Percentiles rank a stretch among this genome's conserved stretches.
These are phyloP conservation scores for Microcaecilia unicolor DNA, from an alignment of 2,797 vertebrate species.

Conservation along the genomic window DNA sequence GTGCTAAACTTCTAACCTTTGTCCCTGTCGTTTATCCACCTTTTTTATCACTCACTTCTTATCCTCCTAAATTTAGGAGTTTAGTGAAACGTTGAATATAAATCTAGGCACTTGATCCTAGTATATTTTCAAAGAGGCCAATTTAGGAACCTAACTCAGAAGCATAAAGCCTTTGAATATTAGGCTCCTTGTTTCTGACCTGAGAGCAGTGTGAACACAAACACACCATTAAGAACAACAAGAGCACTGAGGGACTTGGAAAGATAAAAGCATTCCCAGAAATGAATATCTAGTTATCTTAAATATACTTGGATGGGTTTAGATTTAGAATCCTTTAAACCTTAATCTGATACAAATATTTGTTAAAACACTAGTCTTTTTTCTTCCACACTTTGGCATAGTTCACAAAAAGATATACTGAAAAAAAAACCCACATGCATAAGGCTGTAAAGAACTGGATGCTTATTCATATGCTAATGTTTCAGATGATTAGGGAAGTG, in stretches of 20 bases:
- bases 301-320: neutral
- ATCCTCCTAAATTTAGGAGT: too few species aligned
- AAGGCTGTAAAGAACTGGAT: neutral
- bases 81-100: too few species aligned
- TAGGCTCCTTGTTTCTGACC: too few species aligned
- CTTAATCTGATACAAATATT: neutral
- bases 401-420: neutral
- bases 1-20: too few species aligned
- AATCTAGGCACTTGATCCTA: too few species aligned
- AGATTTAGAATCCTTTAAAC: neutral
- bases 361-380: too few species aligned
- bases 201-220: conserved; percentile 2
- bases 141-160: too few species aligned
- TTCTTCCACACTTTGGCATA: neutral
- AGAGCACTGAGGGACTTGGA: neutral
- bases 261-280: neutral
- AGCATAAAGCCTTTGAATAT: too few species aligned
- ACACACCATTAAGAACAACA: conserved; percentile 9
- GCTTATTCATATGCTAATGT: neutral
- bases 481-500: neutral
- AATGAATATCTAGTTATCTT: neutral
- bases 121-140: too few species aligned
- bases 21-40: too few species aligned
- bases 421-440: neutral
- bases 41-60: too few species aligned